phyloP scores from a whole-genome alignment of 2,888 invertebrate genomes.

The Drosophila paramelanica region DNA sequence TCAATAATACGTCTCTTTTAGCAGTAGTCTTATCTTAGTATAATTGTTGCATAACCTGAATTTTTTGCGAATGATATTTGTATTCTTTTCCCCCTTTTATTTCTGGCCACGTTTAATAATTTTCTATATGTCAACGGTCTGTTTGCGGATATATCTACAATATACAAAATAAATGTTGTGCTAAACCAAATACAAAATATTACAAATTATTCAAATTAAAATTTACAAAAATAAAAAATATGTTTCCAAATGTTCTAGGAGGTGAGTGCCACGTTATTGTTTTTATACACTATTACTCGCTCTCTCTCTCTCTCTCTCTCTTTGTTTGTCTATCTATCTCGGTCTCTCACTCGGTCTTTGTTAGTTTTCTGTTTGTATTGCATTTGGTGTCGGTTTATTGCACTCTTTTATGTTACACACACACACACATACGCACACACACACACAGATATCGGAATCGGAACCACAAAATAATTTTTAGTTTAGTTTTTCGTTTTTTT shows the following conservation, averaged over 20 bases:
- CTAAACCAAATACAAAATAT: constrained; percentile 63
- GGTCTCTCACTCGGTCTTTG: constrained; percentile 23
- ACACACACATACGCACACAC: constrained; percentile 11
- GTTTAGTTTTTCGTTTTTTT: constrained; percentile 8
- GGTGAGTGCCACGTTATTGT: constrained; percentile 78
- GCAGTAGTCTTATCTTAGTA: constrained; percentile 24
- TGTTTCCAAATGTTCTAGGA: constrained; percentile 74
- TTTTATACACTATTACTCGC: constrained; percentile 51
- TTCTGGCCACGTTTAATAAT: constrained; percentile 54
- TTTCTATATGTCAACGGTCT: constrained; percentile 67
- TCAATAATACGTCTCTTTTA: constrained; percentile 44
- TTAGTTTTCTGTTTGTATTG: constrained; percentile 37
- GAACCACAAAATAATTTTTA: constrained; percentile 11
- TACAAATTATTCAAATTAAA: constrained; percentile 33
- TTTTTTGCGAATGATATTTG: constrained; percentile 72
- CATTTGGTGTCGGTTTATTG: constrained; percentile 70
- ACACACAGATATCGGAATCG: background rate
- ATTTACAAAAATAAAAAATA: constrained; percentile 34
- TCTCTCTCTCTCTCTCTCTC: constrained; percentile 34
- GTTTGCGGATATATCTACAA: constrained; percentile 72
- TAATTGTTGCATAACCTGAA: constrained; percentile 53
- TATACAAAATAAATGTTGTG: constrained; percentile 66
- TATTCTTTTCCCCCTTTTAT: constrained; percentile 69
- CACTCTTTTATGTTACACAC: constrained; percentile 21
- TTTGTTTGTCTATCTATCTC: constrained; percentile 13